Evolutionary conservation across 2,797 vertebrate genomes (phyloP), one percentile per base, ranked within the genome.

Genomic region (Phrynocephalus forsythii): DNA sequence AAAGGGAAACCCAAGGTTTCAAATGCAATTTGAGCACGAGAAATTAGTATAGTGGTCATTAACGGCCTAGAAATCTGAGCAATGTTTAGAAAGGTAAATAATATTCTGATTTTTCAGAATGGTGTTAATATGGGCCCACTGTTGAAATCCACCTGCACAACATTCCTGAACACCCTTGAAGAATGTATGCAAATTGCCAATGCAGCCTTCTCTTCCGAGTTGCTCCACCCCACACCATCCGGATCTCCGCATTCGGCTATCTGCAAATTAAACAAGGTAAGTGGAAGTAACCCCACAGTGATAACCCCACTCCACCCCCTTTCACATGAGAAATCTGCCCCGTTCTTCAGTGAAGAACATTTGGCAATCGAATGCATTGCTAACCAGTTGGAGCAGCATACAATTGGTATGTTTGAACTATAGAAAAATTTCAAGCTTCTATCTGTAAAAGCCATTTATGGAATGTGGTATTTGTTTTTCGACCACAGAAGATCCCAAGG

Each of bases 161-260:
- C 99, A 56, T 99, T 99, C 89, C 96, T 99, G 90, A 99, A 98
- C 96, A 99, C 99, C 30, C 96, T 99, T 91, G 99, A 99, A 93
- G 99, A 99, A 93, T 99, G 99, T 95, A 99, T 99, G 99, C 98
- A 98, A 95, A 99, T 99, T 87, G 98, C 99, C 91, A 98, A 98
- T 86, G 96, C 94, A 77, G 98, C 98, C 88, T 99, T 99, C 91
- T 97, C 95, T 85, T 95, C 98, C 1, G 98, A 99, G 72, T 94
- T 97, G 79, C 8, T 97, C 76, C 96, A 96, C 63, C 97, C 93
- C 63, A 98, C 97, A 71, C 98, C 98, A 0, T 98, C 98, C 1
- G 98, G 97, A 69, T 98, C 98, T 72, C 98, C 98, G 2, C 97
- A 98, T 85, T 95, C 98, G 88, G 97, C 98, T 63, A 90, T 97